Conservation (phyloP, 2,797 vertebrate species). For the Nasua narica region DNA sequence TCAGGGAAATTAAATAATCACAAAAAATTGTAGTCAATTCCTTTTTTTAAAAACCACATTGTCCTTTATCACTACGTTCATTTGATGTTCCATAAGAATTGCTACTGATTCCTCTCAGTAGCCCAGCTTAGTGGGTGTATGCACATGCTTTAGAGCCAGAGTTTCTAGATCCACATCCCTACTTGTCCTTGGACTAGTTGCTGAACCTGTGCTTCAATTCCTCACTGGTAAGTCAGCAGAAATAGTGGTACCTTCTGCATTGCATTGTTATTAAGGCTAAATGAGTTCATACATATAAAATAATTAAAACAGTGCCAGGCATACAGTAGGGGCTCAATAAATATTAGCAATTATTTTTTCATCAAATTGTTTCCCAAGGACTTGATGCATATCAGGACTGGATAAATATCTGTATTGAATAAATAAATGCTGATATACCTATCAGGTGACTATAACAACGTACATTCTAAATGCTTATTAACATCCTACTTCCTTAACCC, state of each 20-base stretch:
- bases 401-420: neutral
- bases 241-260: neutral
- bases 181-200: neutral
- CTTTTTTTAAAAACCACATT: neutral
- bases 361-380: neutral
- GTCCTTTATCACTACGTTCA: neutral
- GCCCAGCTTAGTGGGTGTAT: neutral
- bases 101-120: neutral
- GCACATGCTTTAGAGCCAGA: neutral
- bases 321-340: neutral
- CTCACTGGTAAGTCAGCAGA: neutral
- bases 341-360: neutral
- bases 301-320: neutral
- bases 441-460: neutral
- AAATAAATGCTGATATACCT: neutral
- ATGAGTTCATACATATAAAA: neutral
- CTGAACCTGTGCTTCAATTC: neutral
- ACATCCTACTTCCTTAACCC: neutral
- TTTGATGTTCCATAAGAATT: neutral
- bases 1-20: neutral
- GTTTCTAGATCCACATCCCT: neutral
- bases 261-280: neutral
- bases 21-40: neutral
- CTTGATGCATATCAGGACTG: neutral
- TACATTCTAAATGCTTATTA: neutral